Percentiles rank a stretch among this genome's conserved stretches.
Conservation (phyloP, 2,888 invertebrate genomes). For the Thyatira batis region DNA sequence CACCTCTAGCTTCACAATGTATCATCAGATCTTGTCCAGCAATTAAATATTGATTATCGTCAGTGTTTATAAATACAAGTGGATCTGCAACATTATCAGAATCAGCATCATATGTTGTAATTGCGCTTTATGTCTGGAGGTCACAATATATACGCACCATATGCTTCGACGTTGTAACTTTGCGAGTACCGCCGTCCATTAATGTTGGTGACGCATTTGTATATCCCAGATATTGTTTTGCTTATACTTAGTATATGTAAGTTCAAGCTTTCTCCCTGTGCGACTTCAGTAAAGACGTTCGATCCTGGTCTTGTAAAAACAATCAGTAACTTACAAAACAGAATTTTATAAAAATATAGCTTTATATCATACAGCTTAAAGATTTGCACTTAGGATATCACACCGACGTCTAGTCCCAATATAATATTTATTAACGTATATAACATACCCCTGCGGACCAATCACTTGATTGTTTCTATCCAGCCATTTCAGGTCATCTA, state of each 20-base stretch:
- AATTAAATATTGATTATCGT: slow-evolving; percentile 45
- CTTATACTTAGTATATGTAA: slow-evolving; percentile 56
- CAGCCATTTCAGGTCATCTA: slow-evolving; percentile 50
- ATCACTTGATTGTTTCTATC: slow-evolving; percentile 43
- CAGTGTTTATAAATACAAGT: slow-evolving; percentile 46
- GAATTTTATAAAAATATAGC: background rate
- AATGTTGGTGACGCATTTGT: slow-evolving; percentile 54
- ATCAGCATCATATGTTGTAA: slow-evolving; percentile 7
- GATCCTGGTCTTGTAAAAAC: slow-evolving; percentile 74
- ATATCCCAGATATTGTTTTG: slow-evolving; percentile 56
- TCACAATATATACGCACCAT: slow-evolving; percentile 48
- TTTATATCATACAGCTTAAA: background rate
- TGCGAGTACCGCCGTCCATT: slow-evolving; percentile 40
- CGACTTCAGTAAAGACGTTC: slow-evolving; percentile 55
- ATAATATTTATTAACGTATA: slow-evolving; percentile 29
- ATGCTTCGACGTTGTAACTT: slow-evolving; percentile 50
- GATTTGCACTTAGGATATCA: background rate
- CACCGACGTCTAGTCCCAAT: no score
- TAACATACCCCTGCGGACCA: slow-evolving; percentile 55
- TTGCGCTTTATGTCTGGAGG: slow-evolving; percentile 5
- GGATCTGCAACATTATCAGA: slow-evolving; percentile 44
- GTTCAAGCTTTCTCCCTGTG: slow-evolving; percentile 40
- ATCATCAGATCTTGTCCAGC: slow-evolving; percentile 50
- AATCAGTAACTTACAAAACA: slow-evolving; percentile 31
- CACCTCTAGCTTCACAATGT: slow-evolving; percentile 54